Percentiles rank a stretch among this genome's conserved stretches.
Conservation (phyloP, 2,113 vertebrate species). For the Pao palembangensis region DNA sequence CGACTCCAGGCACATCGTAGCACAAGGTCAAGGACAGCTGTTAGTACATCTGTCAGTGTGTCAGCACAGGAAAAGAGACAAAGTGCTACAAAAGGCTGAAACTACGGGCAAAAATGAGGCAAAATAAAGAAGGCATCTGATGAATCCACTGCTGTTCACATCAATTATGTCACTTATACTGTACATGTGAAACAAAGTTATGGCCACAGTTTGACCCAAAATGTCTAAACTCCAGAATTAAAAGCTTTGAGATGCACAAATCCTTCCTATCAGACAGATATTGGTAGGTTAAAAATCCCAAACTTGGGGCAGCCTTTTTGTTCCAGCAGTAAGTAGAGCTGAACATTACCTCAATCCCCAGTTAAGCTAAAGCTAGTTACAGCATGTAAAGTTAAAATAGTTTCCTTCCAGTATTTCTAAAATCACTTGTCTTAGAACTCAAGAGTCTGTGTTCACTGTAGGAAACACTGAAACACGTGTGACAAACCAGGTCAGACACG, state of each 20-base stretch:
- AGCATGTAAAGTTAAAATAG: not conserved
- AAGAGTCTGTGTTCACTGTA: too few relatives aligned
- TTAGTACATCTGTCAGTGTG: constrained; percentile 20
- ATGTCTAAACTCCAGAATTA: not conserved
- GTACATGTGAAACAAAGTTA: constrained; percentile 3
- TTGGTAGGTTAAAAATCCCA: too few relatives aligned
- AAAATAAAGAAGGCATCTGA: constrained; percentile 37
- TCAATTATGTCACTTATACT: not conserved
- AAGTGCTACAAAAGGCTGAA: constrained; percentile 10
- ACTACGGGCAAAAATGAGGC: constrained; percentile 38
- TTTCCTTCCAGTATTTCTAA: not conserved
- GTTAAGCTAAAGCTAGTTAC: not conserved
- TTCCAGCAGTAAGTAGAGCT: not conserved
- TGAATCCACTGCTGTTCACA: constrained; percentile 18
- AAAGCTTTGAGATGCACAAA: not conserved
- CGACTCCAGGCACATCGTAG: constrained; percentile 42
- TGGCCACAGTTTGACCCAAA: not conserved
- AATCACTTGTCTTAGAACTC: not conserved
- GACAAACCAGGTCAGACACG: not conserved
- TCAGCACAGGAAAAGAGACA: constrained; percentile 7
- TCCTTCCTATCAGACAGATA: too few relatives aligned
- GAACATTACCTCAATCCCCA: not conserved
- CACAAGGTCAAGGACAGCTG: constrained; percentile 6
- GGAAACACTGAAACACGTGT: too few relatives aligned
- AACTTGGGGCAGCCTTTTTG: too few relatives aligned